Evolutionary conservation across 2,888 invertebrate species (phyloP).

Genomic region (Ariolimax columbianus): DNA sequence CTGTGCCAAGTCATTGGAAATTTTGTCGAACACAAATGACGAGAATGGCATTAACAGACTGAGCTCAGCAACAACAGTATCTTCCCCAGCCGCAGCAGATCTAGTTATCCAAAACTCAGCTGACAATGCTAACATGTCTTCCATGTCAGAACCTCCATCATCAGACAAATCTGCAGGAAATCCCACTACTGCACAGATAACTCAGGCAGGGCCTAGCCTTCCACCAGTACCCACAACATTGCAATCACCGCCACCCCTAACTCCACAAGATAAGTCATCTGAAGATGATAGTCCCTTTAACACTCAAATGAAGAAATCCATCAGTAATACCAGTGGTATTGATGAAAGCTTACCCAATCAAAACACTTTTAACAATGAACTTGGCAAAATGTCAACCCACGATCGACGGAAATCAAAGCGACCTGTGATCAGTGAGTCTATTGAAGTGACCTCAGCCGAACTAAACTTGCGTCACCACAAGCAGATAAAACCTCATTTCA

Average conservation of each 20-base stretch:
- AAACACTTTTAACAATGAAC: neutral
- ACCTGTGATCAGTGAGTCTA: conserved; percentile 1
- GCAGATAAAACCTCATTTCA: neutral
- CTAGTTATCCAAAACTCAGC: neutral
- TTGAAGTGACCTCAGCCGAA: too few species aligned
- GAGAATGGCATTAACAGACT: neutral
- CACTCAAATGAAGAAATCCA: neutral
- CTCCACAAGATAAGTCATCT: neutral
- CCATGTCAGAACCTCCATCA: neutral
- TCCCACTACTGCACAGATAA: conserved; percentile 4
- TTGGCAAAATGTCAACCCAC: neutral
- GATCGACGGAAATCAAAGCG: neutral
- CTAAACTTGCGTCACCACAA: neutral
- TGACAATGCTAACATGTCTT: neutral
- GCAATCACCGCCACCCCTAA: conserved; percentile 4
- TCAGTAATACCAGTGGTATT: neutral
- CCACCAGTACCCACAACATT: neutral
- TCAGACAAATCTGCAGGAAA: neutral
- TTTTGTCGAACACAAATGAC: conserved; percentile 7
- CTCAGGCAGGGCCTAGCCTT: neutral
- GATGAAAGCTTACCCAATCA: neutral
- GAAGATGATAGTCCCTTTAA: neutral
- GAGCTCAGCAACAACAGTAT: conserved; percentile 33
- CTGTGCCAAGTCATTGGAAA: conserved; percentile 50
- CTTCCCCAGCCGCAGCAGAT: neutral